Percentiles rank a stretch among this genome's conserved stretches.
These are phyloP conservation scores for Stomatorhinus ivindoensis DNA, from an alignment of 2,113 vertebrate genomes.

Conservation along the genomic window DNA sequence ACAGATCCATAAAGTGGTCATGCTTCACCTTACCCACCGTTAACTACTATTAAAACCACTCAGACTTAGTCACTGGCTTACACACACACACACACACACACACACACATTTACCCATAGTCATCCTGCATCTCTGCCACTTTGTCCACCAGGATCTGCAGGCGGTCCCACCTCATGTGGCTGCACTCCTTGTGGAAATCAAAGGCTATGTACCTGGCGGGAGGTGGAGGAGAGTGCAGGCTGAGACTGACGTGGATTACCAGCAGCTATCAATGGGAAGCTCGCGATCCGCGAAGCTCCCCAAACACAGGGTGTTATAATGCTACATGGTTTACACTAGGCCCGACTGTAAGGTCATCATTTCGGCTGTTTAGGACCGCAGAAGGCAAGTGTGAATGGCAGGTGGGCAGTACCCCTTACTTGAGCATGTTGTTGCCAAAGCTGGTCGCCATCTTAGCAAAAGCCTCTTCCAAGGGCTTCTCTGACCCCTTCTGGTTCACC, in stretches of 20 bases:
- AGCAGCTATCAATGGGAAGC: not conserved
- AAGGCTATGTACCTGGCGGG: constrained; percentile 76
- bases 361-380: not conserved
- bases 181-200: constrained; percentile 96
- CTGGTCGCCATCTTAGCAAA: constrained; percentile 80
- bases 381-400: not conserved
- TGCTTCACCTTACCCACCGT: not conserved
- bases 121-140: constrained; percentile 77
- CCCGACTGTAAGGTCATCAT: not conserved
- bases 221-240: constrained; percentile 5
- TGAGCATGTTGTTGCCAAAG: constrained; percentile 80
- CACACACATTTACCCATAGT: constrained; percentile 71
- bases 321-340: not conserved
- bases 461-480: constrained; percentile 80
- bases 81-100: not conserved
- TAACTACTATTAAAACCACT: not conserved
- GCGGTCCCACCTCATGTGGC: constrained; percentile 88
- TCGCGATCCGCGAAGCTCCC: not conserved
- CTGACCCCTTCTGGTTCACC: constrained; percentile 93
- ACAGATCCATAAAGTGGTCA: not conserved
- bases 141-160: constrained; percentile 79
- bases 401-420: constrained; percentile 54
- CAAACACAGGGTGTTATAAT: not conserved
- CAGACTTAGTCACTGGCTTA: not conserved
- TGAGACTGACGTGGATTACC: not conserved